Evolutionary conservation across 2,888 invertebrate genomes (phyloP).

Genomic region (Clitarchus hookeri): DNA sequence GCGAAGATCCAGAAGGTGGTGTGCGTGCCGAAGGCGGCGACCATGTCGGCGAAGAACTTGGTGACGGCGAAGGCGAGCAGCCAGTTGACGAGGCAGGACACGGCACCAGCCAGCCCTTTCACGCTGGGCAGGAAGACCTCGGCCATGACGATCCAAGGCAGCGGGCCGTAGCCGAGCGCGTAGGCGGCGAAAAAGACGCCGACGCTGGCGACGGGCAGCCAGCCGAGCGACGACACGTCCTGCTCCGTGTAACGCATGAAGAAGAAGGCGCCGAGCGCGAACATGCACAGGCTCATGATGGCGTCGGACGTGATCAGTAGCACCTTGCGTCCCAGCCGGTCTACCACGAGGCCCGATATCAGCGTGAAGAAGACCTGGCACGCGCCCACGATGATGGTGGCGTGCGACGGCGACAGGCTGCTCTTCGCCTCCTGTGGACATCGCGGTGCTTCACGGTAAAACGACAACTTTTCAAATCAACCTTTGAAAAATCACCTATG

Average conservation of each 20-base stretch:
- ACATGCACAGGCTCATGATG: slow-evolving; percentile 70
- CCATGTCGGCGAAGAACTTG: slow-evolving; percentile 65
- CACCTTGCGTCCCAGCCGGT: slow-evolving; percentile 77
- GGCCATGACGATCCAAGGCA: slow-evolving; percentile 85
- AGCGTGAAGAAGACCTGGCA: slow-evolving; percentile 81
- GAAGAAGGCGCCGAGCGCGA: slow-evolving; percentile 74
- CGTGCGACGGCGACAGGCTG: slow-evolving; percentile 60
- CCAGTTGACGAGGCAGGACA: slow-evolving; percentile 84
- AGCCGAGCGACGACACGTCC: slow-evolving; percentile 63
- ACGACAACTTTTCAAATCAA: too few species aligned
- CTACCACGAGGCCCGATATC: slow-evolving; percentile 75
- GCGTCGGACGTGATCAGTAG: slow-evolving; percentile 73
- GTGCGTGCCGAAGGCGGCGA: slow-evolving; percentile 60
- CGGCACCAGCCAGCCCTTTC: slow-evolving; percentile 75
- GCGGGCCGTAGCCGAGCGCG: slow-evolving; percentile 64
- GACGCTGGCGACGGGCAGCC: slow-evolving; percentile 75
- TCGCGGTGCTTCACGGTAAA: too few species aligned
- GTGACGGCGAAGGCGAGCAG: slow-evolving; percentile 80
- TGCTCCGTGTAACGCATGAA: slow-evolving; percentile 51
- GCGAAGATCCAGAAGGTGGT: slow-evolving; percentile 78
- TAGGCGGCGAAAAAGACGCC: slow-evolving; percentile 55
- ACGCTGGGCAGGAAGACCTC: slow-evolving; percentile 82
- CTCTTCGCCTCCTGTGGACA: slow-evolving; percentile 60
- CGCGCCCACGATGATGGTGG: slow-evolving; percentile 79
- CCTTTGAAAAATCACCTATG: too few species aligned